Evolutionary conservation across 2,113 vertebrate species (phyloP).

Genomic region (Bostrychus sinensis): DNA sequence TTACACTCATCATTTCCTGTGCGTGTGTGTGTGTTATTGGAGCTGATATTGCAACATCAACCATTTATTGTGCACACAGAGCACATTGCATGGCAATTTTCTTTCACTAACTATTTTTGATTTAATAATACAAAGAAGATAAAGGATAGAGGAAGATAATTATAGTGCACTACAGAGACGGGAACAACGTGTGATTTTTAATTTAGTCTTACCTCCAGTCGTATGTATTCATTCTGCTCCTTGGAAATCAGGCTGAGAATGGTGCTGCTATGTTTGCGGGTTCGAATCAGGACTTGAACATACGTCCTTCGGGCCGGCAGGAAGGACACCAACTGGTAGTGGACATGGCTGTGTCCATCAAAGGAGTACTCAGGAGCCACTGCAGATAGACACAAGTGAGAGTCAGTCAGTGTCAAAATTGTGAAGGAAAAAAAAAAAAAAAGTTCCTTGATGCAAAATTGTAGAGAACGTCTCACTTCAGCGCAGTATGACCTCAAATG

Average conservation of each 20-base stretch:
- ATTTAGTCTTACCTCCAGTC: conserved; percentile 82
- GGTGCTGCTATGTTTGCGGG: conserved; percentile 81
- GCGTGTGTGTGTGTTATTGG: too few relatives aligned
- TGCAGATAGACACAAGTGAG: conserved; percentile 47
- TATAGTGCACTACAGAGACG: too few relatives aligned
- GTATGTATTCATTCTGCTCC: conserved; percentile 83
- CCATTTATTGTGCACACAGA: too few relatives aligned
- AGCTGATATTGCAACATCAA: too few relatives aligned
- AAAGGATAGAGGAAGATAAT: too few relatives aligned
- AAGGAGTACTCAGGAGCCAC: conserved; percentile 84
- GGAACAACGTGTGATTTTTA: too few relatives aligned
- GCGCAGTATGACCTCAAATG: background rate
- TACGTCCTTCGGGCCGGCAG: conserved; percentile 78
- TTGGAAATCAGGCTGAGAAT: conserved; percentile 81
- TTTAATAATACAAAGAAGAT: too few relatives aligned
- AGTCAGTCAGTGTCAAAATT: conserved; percentile 1
- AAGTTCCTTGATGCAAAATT: background rate
- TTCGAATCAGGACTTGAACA: conserved; percentile 84
- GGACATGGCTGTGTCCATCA: conserved; percentile 81
- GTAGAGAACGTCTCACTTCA: conserved; percentile 5
- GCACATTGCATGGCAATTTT: too few relatives aligned
- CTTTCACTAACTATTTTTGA: too few relatives aligned
- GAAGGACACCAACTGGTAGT: conserved; percentile 75
- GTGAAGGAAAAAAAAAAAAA: conserved; percentile 11
- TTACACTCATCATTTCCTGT: too few relatives aligned